Percentiles rank a stretch among this genome's conserved stretches.
Evolutionary conservation across 2,113 vertebrate species (phyloP).

Genomic region (Xiphophorus hellerii): DNA sequence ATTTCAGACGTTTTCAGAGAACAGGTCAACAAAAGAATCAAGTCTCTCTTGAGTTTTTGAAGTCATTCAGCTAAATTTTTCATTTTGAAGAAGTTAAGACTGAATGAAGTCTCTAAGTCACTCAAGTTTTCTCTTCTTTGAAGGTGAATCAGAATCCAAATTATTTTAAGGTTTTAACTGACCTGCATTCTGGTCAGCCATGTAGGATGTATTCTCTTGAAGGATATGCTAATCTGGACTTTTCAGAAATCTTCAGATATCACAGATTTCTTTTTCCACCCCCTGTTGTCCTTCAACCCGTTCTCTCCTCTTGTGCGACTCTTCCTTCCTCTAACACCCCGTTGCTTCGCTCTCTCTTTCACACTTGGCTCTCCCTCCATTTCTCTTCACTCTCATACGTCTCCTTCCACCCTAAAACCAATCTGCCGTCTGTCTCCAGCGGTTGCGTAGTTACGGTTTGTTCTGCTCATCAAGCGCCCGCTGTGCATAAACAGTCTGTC

Average conservation of each 20-base stretch:
- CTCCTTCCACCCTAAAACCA: slow-evolving; percentile 30
- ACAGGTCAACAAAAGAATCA: no score
- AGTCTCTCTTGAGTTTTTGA: no score
- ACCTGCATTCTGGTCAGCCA: not conserved
- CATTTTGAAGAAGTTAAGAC: no score
- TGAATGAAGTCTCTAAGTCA: not conserved
- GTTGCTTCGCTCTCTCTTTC: slow-evolving; percentile 1
- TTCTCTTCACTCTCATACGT: not conserved
- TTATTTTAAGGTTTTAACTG: not conserved
- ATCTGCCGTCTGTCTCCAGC: slow-evolving; percentile 59
- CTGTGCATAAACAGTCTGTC: slow-evolving; percentile 76
- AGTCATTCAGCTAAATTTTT: no score
- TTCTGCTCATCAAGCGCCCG: slow-evolving; percentile 69
- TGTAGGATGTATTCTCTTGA: not conserved
- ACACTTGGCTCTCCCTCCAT: slow-evolving; percentile 15
- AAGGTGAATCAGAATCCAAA: not conserved
- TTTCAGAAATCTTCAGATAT: not conserved
- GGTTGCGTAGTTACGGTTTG: slow-evolving; percentile 73
- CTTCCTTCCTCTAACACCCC: not conserved
- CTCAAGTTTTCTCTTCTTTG: not conserved
- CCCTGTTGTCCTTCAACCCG: not conserved
- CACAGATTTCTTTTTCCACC: not conserved
- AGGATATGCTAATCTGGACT: not conserved
- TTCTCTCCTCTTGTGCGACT: slow-evolving; percentile 11
- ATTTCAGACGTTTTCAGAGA: no score